Evolutionary conservation across 2,113 vertebrate species (phyloP), one percentile per base, ranked within the genome.

Genomic region (Syngnathus floridae): DNA sequence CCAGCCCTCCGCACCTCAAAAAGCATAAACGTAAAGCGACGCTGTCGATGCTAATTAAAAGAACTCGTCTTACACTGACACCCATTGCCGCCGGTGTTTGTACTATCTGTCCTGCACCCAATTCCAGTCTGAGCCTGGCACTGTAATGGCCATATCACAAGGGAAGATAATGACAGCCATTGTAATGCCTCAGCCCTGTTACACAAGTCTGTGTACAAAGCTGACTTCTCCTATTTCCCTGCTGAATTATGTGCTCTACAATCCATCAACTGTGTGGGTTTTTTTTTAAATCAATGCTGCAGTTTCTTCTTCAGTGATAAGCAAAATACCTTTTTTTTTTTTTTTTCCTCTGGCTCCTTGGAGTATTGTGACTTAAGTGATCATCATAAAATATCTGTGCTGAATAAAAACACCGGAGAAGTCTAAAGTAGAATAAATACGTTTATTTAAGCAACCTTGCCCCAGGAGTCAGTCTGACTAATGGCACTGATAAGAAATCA

Each of bases 381-480:
- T 17, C 35, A 37, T 58, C 16, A 58, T 58, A 63, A 63, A 35
- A 63, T 48, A 45, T 63, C 61, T 37, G 38, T 61, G 38, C 49
- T 31, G 0, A 4, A 71, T 73, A 75, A 71, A 76, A 73, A 69
- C 75, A 74, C 51, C 74, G 35, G 55, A n/a, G 66, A 64, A 71
- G 71, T 64, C 54, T 37, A 0, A 16, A 26, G 55, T 22, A 37
- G 1, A 62, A 59, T 48, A 40, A 16, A 49, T 48, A 70, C 45
- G 2, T 74, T 76, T 65, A 80, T 66, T 76, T 64, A 8, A 12
- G 19, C 65, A 73, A 72, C 75, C 84, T 78, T 73, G 81, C 66
- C 70, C 69, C 48, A 38, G 75, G 62, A 52, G 52, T 73, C 59
- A 67, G 72, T 69, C 64, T 61, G 57, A 71, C 51, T 12, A 55